Evolutionary conservation across 2,888 invertebrate genomes (phyloP), one percentile per base, ranked within the genome.

Genomic region (Chrysomela aeneicollis): DNA sequence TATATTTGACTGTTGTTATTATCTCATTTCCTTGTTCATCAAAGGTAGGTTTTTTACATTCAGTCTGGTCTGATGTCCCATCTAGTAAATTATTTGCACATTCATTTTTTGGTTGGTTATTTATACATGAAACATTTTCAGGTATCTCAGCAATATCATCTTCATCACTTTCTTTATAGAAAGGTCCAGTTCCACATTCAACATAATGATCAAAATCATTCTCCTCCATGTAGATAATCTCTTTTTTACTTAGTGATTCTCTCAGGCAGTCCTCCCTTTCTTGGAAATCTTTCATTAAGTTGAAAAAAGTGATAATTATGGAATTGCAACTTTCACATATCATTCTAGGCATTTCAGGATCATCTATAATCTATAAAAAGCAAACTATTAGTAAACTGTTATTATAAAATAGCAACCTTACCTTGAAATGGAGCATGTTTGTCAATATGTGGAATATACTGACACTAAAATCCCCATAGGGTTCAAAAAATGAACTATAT

Each of bases 161-260:
- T 42, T 46, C 47, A 55, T 61, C 46, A 17, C 53, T 63, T 50
- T 63, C 59, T 53, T 63, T 55, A 32, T 47, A 51, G 35, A 26
- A 60, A 3, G 66, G 55, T 47, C 32, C 61, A 26, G 61, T 47
- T 62, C 59, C 62, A 49, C 66, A 66, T 30, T 66, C 66, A 18
- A 66, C 51, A 46, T 62, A 66, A 51, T 62, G 53, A 46, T 66
- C 61, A 51, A 62, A 66, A 58, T 62, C 66, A 59, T 66, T 50
- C 55, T 66, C 66, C 22, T 66, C 66, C 53, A 66, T 59, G 32
- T 62, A 66, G 18, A 62, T 55, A 17, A 59, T 59, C 22, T 66
- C 66, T 30, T 60, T 65, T 51, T 64, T 64, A 32, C 19, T 51
- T 17, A 42, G 47, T 5, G 46, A 22, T 17, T 64, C 37, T 18